phyloP scores from a whole-genome alignment of 2,888 invertebrate species.

The Lypha dubia region DNA sequence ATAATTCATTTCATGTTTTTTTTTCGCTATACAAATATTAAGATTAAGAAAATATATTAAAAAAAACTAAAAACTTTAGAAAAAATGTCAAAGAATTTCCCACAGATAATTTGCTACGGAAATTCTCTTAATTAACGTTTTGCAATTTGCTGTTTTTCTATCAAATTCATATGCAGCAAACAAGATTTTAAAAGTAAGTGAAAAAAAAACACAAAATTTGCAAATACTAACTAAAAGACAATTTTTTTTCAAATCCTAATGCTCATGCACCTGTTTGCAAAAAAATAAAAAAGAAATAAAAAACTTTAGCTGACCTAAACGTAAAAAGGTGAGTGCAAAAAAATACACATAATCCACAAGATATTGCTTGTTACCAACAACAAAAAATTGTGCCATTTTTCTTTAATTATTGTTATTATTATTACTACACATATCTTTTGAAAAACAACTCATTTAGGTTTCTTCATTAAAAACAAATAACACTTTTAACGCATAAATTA shows the following conservation, averaged over 20 bases:
- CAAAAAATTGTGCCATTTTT: constrained; percentile 18
- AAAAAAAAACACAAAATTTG: not conserved
- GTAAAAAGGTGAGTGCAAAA: not conserved
- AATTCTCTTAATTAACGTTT: constrained; percentile 4
- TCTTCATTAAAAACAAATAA: not conserved
- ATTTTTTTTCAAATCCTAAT: not conserved
- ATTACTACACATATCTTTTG: not conserved
- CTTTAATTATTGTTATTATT: constrained; percentile 14
- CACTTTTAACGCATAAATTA: not conserved
- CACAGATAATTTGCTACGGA: not conserved
- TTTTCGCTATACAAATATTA: too few relatives aligned
- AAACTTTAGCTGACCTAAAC: constrained; percentile 12
- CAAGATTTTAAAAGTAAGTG: not conserved
- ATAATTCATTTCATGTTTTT: too few relatives aligned
- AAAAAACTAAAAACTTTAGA: too few relatives aligned
- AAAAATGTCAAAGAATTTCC: not conserved
- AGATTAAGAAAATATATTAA: too few relatives aligned
- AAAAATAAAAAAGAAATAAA: too few relatives aligned
- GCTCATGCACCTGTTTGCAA: not conserved
- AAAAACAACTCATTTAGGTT: not conserved
- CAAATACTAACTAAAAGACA: not conserved
- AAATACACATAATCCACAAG: not conserved
- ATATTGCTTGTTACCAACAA: constrained; percentile 7
- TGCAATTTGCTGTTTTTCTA: not conserved
- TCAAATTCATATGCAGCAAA: too few relatives aligned